Conservation (phyloP, 2,797 vertebrate species). For the Heteromormyrus szaboi region DNA sequence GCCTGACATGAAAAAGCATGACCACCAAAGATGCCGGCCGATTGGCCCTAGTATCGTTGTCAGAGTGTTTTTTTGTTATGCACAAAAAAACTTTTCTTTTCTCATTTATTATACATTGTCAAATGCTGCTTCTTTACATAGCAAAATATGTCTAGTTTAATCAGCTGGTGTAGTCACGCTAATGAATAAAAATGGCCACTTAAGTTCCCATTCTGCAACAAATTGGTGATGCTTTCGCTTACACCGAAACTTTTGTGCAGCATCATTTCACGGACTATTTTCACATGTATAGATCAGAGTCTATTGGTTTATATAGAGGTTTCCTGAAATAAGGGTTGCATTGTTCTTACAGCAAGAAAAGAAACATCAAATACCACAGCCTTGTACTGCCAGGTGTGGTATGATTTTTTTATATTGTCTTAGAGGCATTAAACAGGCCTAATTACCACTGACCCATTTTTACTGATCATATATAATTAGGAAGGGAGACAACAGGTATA, state of each 20-base stretch:
- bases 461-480: neutral
- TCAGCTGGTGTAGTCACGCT: neutral
- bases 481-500: neutral
- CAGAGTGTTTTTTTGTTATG: neutral
- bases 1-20: slow-evolving; percentile 57
- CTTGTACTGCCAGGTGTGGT: neutral
- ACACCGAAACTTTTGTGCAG: neutral
- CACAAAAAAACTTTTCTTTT: neutral
- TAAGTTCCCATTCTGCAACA: neutral
- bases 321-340: neutral
- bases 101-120: neutral
- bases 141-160: neutral
- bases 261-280: neutral
- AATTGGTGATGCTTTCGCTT: neutral
- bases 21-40: slow-evolving; percentile 71
- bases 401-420: neutral
- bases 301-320: neutral
- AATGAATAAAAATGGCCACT: neutral
- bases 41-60: neutral
- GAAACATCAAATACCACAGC: neutral
- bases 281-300: neutral
- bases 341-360: neutral
- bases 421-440: neutral
- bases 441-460: neutral
- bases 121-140: neutral